phyloP scores from a whole-genome alignment of 2,888 invertebrate genomes.

The Diarsia rubi region DNA sequence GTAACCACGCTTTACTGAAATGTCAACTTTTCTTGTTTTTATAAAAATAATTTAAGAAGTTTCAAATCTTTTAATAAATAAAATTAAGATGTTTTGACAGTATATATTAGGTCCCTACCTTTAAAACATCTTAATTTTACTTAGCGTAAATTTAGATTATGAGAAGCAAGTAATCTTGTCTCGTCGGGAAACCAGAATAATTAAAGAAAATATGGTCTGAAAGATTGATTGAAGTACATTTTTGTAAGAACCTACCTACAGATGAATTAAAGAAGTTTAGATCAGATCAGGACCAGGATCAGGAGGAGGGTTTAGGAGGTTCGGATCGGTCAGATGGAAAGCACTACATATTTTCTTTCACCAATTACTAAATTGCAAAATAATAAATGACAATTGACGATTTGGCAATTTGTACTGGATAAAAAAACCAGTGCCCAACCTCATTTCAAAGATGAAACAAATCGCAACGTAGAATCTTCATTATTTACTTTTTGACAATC shows the following conservation, averaged over 20 bases:
- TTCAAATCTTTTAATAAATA: not conserved
- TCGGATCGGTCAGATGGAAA: too few species aligned
- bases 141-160: too few species aligned
- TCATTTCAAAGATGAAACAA: not conserved
- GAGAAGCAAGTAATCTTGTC: not conserved
- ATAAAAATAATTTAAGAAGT: not conserved
- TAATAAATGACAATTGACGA: not conserved
- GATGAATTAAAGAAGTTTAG: not conserved
- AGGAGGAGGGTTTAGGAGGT: too few species aligned
- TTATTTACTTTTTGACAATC: slow-evolving; percentile 41
- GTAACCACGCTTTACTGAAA: not conserved
- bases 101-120: too few species aligned
- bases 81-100: not conserved
- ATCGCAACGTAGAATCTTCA: not conserved
- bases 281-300: too few species aligned
- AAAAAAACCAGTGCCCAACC: not conserved
- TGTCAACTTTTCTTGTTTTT: not conserved
- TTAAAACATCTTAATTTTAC: too few species aligned
- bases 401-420: too few species aligned
- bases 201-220: too few species aligned
- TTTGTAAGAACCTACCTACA: not conserved
- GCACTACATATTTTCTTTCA: not conserved
- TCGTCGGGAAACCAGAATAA: not conserved
- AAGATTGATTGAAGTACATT: not conserved
- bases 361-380: not conserved